Base-by-base conservation (phyloP, 2,113 vertebrate genomes). In the Gymnobelideus leadbeateri region DNA sequence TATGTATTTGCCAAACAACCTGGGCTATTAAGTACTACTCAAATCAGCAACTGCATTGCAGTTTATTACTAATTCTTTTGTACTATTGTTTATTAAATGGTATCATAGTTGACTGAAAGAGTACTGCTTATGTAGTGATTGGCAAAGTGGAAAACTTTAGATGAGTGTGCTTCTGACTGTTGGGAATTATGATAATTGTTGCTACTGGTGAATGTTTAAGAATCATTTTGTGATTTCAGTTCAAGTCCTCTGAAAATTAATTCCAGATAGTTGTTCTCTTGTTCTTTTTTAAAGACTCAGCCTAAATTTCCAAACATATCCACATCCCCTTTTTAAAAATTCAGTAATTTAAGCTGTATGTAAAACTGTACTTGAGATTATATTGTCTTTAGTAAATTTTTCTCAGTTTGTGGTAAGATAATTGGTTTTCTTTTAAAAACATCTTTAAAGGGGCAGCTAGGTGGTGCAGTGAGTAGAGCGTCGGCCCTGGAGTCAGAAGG, bases 261-360 rank as follows among this genome's bases (percentile, higher is more conserved):
- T 16, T 89, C 53, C n/a, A 94, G 24, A 21, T 37, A 46, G 77
- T 91, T 91, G 37, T 93, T 49, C 68, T 51, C 77, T 91, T 91
- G 52, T 93, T 43, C 61, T 68, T 68, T 8, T 51, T 77, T 19
- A 57, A 14, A 68, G 3, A 68, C 11, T 61, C 55, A 53, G 31
- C 47, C 68, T 94, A 51, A 50, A 0, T 93, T 92, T 95, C 21
- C 61, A 54, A 37, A 92, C 51, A 52, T 28, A 51, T 0, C 57
- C 47, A 93, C 43, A 84, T 9, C n/a, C 37, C 68, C 68, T 23
- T n/a, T 37, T 21, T 54, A 54, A 54, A 12, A 91, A 23, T n/a
- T 61, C 21, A 89, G 0, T 46, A 37, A 21, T 51, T 93, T 89
- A 23, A 90, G n/a, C 47, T 51, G 50, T 31, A 0, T 61, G 57